Evolutionary conservation across 2,113 vertebrate genomes (phyloP), one percentile per base, ranked within the genome.

Genomic region (Pampusana beccarii): DNA sequence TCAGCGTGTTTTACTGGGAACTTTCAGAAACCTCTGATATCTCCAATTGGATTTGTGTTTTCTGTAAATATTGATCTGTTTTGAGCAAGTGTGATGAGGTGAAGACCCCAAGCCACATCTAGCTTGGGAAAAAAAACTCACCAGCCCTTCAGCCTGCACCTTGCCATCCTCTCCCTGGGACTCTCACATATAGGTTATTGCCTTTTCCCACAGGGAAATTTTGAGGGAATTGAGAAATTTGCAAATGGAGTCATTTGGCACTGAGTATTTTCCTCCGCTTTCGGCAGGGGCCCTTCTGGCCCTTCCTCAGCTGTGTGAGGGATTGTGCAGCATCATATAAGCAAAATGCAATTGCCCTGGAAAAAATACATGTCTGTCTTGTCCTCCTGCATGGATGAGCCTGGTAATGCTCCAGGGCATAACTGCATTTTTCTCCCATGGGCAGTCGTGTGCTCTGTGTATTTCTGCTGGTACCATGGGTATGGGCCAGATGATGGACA

Each of bases 391-490:
- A 25, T 24, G 9, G 19, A 33, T 19, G 33, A 56, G 8, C 11
- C 48, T 80, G 44, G 14, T 72, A 25, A 50, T 56, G 38, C 67
- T 80, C 23, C 53, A 34, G 64, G 34, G 16, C 26, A 29, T 61
- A 67, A 25, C 11, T 77, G 58, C 21, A 3, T 24, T 42, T 36
- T 65, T 42, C 5, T 61, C 44, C 56, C 15, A 3, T 2, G 60
- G 29, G 26, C 7, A 36, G 28, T 3, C 0, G 1, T 13, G 17
- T 40, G 40, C 25, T 18, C 33, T 34, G 4, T 10, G 25, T 24
- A 0, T 16, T 20, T 54, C 73, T 81, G 53, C 46, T 85, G 61
- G 42, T 29, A 10, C 31, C 21, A 7, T 0, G 4, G 20, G 14
- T 16, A 6, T 8, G n/a, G 18, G 3, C 5, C 42, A 40, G 34